phyloP scores from a whole-genome alignment of 2,113 vertebrate genomes.

The Paradoxurus hermaphroditus region DNA sequence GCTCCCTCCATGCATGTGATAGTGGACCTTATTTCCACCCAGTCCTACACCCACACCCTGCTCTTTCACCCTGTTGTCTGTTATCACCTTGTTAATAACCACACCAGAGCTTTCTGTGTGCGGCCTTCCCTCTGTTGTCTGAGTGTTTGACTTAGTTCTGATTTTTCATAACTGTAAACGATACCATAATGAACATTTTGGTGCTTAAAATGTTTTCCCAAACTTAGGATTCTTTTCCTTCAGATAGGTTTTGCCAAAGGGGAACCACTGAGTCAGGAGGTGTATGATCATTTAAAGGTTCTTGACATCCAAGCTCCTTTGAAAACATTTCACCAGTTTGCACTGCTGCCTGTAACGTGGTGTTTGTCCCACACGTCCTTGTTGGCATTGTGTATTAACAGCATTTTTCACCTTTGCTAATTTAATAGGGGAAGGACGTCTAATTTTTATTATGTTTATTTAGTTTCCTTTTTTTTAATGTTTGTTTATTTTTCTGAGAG shows the following conservation, averaged over 20 bases:
- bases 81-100: neutral
- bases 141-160: neutral
- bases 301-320: neutral
- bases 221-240: neutral
- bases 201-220: neutral
- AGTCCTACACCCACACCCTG: too few relatives aligned
- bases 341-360: too few relatives aligned
- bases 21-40: neutral
- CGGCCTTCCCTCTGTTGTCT: neutral
- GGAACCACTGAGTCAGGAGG: neutral
- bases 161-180: neutral
- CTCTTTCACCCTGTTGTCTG: fast-evolving
- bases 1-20: neutral
- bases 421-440: neutral
- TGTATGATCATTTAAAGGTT: neutral
- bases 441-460: neutral
- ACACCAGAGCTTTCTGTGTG: neutral
- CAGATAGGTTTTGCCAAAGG: neutral
- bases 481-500: too few relatives aligned
- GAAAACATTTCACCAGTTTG: neutral
- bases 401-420: neutral
- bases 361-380: neutral
- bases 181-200: neutral
- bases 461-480: neutral
- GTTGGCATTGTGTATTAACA: neutral